These are phyloP conservation scores for Carassius gibelio DNA, from an alignment of 2,113 vertebrate genomes.

Conservation along the genomic window DNA sequence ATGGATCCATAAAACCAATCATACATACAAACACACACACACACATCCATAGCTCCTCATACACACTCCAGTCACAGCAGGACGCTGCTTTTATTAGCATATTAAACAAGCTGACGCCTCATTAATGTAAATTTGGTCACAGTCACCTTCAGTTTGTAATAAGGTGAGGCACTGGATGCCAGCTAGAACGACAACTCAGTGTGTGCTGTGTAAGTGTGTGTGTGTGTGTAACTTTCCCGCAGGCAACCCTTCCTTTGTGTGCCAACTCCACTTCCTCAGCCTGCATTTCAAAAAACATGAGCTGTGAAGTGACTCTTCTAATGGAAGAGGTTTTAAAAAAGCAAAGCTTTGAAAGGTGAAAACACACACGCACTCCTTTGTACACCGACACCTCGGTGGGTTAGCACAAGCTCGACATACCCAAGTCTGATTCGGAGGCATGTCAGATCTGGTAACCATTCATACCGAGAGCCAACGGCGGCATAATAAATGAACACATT, in stretches of 20 bases:
- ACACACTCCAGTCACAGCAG: slow-evolving; percentile 44
- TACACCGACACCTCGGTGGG: slow-evolving; percentile 27
- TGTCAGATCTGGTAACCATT: slow-evolving; percentile 37
- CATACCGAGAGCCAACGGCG: slow-evolving; percentile 23
- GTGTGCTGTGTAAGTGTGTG: slow-evolving; percentile 32
- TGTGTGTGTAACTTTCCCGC: slow-evolving; percentile 36
- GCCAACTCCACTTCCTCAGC: slow-evolving; percentile 16
- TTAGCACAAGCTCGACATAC: slow-evolving; percentile 45
- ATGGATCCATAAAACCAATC: not conserved
- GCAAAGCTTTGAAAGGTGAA: slow-evolving; percentile 40
- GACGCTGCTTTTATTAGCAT: slow-evolving; percentile 61
- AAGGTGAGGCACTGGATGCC: slow-evolving; percentile 8
- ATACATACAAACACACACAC: slow-evolving; percentile 8
- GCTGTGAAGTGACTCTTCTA: slow-evolving; percentile 37
- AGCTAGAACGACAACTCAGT: slow-evolving; percentile 29
- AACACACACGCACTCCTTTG: slow-evolving; percentile 27
- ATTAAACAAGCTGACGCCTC: slow-evolving; percentile 64
- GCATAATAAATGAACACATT: slow-evolving; percentile 23
- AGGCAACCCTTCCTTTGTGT: slow-evolving; percentile 19
- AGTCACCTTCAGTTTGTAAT: slow-evolving; percentile 48
- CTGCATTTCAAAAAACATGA: slow-evolving; percentile 3
- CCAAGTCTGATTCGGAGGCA: slow-evolving; percentile 36
- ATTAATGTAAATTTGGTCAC: slow-evolving; percentile 50
- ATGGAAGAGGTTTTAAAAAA: slow-evolving; percentile 36
- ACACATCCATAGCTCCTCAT: not conserved